phyloP scores from a whole-genome alignment of 2,113 vertebrate species.

The Centropus bengalensis region DNA sequence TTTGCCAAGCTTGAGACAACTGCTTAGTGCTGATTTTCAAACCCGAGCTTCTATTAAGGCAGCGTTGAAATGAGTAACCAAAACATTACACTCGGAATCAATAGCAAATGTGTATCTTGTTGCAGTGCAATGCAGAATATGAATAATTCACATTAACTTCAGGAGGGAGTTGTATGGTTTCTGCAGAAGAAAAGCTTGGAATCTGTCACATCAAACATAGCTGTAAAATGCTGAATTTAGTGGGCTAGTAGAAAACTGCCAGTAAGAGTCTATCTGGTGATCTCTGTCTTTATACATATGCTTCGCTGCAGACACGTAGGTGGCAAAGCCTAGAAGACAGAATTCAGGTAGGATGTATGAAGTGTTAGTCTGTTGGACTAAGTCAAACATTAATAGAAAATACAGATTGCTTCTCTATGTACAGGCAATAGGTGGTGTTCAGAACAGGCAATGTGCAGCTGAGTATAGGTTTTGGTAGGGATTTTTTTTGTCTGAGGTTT shows the following conservation, averaged over 20 bases:
- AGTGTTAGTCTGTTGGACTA: slow-evolving; percentile 61
- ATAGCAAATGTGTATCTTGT: background rate
- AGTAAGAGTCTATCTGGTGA: slow-evolving; percentile 40
- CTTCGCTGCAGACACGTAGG: slow-evolving; percentile 54
- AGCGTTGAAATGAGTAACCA: background rate
- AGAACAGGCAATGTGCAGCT: slow-evolving; percentile 3
- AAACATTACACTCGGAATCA: background rate
- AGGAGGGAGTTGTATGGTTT: background rate
- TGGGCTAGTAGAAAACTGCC: slow-evolving; percentile 50
- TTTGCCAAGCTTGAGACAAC: background rate
- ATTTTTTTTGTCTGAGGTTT: background rate
- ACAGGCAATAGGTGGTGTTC: slow-evolving; percentile 20
- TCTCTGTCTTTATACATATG: slow-evolving; percentile 58
- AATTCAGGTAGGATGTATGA: slow-evolving; percentile 68
- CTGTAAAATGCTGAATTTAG: slow-evolving; percentile 56
- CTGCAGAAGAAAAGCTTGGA: slow-evolving; percentile 9
- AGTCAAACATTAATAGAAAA: slow-evolving; percentile 59
- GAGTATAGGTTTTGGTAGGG: background rate
- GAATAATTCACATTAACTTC: slow-evolving; percentile 28
- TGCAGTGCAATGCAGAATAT: slow-evolving; percentile 3
- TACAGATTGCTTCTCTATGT: slow-evolving; percentile 34
- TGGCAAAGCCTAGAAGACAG: slow-evolving; percentile 60
- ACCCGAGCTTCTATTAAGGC: background rate
- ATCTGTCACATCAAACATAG: background rate
- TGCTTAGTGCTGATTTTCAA: background rate